Percentiles rank a stretch among this genome's conserved stretches.
Evolutionary conservation across 2,113 vertebrate species (phyloP).

Genomic region (Stegastes partitus): DNA sequence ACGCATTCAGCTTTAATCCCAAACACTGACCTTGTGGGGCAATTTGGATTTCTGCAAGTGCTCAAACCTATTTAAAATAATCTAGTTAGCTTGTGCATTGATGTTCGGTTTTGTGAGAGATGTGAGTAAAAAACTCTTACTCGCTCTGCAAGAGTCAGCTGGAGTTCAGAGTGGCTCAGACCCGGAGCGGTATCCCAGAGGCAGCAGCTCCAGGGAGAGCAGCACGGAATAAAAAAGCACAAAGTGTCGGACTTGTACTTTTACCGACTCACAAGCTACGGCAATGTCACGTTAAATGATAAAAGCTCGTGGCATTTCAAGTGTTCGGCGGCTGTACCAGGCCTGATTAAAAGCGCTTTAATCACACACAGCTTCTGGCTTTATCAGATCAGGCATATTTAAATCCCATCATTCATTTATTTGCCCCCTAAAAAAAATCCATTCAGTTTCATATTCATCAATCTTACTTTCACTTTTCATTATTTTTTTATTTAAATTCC

Average conservation of each 20-base stretch:
- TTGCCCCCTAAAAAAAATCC: neutral
- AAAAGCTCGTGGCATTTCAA: neutral
- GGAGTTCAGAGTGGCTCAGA: neutral
- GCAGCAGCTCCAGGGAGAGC: neutral
- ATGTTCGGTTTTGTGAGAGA: neutral
- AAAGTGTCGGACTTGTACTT: neutral
- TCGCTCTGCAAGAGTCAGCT: neutral
- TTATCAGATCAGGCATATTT: neutral
- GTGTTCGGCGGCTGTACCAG: neutral
- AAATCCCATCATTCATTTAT: slow-evolving; percentile 1
- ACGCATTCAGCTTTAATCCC: too few relatives aligned
- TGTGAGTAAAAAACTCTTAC: neutral
- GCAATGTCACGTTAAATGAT: neutral
- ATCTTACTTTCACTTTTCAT: neutral
- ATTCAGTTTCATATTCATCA: neutral
- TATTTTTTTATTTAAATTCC: neutral
- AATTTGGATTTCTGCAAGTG: too few relatives aligned
- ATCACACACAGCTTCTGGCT: neutral
- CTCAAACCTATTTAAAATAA: too few relatives aligned
- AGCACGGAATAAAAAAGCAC: neutral
- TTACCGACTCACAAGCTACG: neutral
- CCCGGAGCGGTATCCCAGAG: neutral
- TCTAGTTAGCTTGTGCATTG: neutral
- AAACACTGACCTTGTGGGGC: too few relatives aligned
- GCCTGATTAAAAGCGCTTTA: neutral